phyloP scores from a whole-genome alignment of 2,113 vertebrate species.

The Onychorhynchus coronatus region DNA sequence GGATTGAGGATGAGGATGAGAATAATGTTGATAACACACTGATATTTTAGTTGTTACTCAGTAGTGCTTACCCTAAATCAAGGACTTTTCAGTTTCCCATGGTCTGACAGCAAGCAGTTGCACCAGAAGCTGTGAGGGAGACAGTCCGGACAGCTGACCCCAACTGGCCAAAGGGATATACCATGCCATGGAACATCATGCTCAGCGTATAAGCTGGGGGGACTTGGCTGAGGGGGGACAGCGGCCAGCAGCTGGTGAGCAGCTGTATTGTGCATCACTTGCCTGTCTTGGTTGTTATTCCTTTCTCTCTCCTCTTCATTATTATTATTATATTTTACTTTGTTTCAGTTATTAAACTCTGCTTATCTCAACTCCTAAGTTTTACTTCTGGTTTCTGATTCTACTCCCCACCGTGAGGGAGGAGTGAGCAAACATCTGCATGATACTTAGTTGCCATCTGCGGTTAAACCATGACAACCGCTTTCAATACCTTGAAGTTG shows the following conservation, averaged over 20 bases:
- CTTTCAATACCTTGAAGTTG: background rate
- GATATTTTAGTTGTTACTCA: background rate
- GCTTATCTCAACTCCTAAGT: rapidly evolving
- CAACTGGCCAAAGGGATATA: background rate
- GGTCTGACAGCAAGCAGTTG: background rate
- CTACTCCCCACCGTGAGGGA: background rate
- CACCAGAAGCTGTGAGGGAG: background rate
- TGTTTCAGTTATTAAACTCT: background rate
- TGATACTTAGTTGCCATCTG: background rate
- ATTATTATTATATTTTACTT: background rate
- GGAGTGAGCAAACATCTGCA: background rate
- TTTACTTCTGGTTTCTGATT: background rate
- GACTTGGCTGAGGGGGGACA: background rate
- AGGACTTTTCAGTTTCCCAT: background rate
- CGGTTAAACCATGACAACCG: background rate
- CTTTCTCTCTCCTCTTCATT: background rate
- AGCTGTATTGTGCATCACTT: background rate
- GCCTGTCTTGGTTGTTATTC: background rate
- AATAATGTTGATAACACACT: background rate
- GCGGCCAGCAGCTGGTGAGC: background rate
- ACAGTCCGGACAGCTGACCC: background rate
- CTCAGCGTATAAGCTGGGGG: too few relatives aligned
- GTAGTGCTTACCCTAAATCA: background rate
- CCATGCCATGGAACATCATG: background rate
- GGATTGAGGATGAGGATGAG: background rate